Evolutionary conservation across 1,140 invertebrate species (phyloP).

Genomic region (Tetranychus cinnabarinus): DNA sequence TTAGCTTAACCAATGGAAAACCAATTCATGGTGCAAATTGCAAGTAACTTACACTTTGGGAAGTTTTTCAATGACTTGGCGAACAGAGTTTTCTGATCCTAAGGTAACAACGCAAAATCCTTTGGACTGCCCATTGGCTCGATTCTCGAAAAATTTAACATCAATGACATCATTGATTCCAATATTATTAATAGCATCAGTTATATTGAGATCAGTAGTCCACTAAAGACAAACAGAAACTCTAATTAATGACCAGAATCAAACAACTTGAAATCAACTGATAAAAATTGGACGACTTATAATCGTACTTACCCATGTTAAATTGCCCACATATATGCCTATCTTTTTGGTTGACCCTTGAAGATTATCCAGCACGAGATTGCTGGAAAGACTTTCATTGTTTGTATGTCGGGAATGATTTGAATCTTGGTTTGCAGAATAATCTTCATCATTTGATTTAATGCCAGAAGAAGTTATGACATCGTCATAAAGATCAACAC

Average conservation of each 20-base stretch:
- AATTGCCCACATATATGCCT: constrained; percentile 59
- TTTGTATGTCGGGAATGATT: constrained; percentile 2
- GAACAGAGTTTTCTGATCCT: constrained; percentile 69
- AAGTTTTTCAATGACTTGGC: constrained; percentile 69
- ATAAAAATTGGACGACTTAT: background rate
- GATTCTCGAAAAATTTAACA: constrained; percentile 98
- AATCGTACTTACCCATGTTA: constrained; percentile 36
- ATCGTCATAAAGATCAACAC: constrained; percentile 74
- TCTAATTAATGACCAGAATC: constrained; percentile 3
- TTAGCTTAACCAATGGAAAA: background rate
- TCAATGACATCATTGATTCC: constrained; percentile 85
- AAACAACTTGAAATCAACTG: background rate
- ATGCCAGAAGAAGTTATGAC: constrained; percentile 52
- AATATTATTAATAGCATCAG: constrained; percentile 54
- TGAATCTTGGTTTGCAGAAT: constrained; percentile 2
- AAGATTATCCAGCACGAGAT: background rate
- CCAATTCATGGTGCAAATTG: background rate
- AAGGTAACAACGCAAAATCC: constrained; percentile 82
- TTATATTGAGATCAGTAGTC: constrained; percentile 91
- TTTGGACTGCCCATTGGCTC: constrained; percentile 96
- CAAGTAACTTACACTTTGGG: constrained; percentile 38
- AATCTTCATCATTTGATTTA: constrained; percentile 1
- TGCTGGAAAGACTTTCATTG: background rate
- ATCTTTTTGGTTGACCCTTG: constrained; percentile 5
- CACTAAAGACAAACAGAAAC: constrained; percentile 38